Conservation (phyloP, 2,888 invertebrate genomes). For the Fragum whitleyi region DNA sequence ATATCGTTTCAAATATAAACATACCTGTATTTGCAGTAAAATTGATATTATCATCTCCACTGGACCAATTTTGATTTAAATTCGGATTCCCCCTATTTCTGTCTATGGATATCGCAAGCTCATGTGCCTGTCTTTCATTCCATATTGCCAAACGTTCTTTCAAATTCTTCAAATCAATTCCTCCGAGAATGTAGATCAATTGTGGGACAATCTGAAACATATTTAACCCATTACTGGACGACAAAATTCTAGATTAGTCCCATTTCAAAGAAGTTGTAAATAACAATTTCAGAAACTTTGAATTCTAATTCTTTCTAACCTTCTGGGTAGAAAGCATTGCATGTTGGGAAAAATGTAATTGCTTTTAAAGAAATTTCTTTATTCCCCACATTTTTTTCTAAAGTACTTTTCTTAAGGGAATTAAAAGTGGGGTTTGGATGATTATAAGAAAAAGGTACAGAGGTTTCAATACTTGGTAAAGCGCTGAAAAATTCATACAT, state of each 20-base stretch:
- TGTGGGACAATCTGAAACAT: conserved; percentile 46
- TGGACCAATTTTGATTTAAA: not conserved
- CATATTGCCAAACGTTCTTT: conserved; percentile 14
- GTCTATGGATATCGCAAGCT: not conserved
- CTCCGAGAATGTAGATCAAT: conserved; percentile 34
- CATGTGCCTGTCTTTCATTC: not conserved
- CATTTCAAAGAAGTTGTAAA: not conserved
- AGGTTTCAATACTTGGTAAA: too few species aligned
- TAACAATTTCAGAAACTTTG: not conserved
- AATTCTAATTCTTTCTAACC: not conserved
- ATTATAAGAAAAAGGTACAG: too few species aligned
- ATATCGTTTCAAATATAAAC: not conserved
- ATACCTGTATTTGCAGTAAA: conserved; percentile 20
- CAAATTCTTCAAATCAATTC: conserved; percentile 35
- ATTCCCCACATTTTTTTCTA: too few species aligned
- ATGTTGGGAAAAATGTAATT: too few species aligned
- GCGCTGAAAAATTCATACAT: too few species aligned
- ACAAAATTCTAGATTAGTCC: not conserved
- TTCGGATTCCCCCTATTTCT: not conserved
- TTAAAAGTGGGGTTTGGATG: too few species aligned
- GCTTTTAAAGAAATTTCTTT: too few species aligned
- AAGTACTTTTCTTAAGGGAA: too few species aligned
- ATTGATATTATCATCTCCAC: conserved; percentile 4
- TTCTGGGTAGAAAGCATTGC: not conserved
- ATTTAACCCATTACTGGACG: not conserved